A percentile compares a stretch with the other conserved stretches of the same genome.
Conservation (phyloP, 2,113 vertebrate genomes). For the Semnopithecus entellus region DNA sequence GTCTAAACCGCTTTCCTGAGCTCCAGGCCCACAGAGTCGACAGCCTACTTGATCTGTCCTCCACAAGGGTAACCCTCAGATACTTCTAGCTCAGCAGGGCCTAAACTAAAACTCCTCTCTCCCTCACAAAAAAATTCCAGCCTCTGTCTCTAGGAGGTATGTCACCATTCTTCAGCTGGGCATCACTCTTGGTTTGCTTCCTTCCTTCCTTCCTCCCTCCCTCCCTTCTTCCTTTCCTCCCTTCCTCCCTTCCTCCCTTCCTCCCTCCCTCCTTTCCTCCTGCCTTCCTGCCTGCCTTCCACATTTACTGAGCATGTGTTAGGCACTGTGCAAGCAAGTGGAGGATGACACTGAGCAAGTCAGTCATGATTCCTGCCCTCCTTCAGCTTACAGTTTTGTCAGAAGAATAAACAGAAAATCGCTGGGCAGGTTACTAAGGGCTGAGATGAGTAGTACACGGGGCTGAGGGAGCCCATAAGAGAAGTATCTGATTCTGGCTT, state of each 20-base stretch:
- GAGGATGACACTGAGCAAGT: not conserved
- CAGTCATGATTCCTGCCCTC: not conserved
- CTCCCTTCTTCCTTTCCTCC: rapidly evolving
- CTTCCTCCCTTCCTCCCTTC: rapidly evolving
- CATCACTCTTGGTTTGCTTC: not conserved
- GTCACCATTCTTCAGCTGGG: not conserved
- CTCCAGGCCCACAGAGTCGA: slow-evolving; percentile 4
- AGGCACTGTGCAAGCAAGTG: not conserved
- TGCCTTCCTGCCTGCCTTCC: not conserved
- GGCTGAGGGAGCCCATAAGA: not conserved
- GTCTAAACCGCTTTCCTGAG: slow-evolving; percentile 64
- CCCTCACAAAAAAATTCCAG: not conserved
- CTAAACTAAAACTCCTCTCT: not conserved
- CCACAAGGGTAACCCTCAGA: not conserved
- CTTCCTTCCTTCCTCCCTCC: not conserved
- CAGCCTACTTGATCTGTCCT: not conserved
- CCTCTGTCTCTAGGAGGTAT: slow-evolving; percentile 23
- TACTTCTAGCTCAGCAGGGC: not conserved
- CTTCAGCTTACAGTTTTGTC: not conserved
- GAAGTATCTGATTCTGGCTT: not conserved
- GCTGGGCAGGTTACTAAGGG: not conserved
- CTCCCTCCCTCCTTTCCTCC: not conserved
- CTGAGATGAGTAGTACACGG: not conserved
- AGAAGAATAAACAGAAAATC: not conserved
- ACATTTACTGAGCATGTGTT: not conserved